phyloP scores from a whole-genome alignment of 2,888 invertebrate species.

The Tenthredo amoena region DNA sequence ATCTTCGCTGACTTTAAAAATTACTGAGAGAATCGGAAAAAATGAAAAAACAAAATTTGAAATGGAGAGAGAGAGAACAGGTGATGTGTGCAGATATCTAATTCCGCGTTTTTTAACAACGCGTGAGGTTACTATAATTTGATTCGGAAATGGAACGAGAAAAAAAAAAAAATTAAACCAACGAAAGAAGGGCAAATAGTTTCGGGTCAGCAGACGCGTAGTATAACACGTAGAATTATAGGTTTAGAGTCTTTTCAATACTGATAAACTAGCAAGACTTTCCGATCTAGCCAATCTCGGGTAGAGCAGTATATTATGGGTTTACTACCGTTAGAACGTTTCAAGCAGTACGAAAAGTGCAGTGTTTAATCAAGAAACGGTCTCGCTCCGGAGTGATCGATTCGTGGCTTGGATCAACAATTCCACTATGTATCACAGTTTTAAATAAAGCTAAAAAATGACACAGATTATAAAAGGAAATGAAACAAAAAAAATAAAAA shows the following conservation, averaged over 20 bases:
- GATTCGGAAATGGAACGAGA: neutral
- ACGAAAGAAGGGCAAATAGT: neutral
- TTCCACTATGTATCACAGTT: neutral
- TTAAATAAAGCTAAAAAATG: neutral
- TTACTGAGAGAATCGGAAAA: neutral
- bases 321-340: neutral
- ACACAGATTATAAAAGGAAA: neutral
- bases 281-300: neutral
- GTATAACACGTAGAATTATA: neutral
- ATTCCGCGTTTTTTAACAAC: neutral
- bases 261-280: neutral
- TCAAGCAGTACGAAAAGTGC: neutral
- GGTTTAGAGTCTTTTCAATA: neutral
- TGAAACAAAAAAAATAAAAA: neutral
- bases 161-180: neutral
- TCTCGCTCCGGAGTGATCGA: neutral
- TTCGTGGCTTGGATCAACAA: neutral
- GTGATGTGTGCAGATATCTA: neutral
- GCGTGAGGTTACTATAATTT: neutral
- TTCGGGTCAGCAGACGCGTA: neutral
- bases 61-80: neutral
- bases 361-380: neutral
- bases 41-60: neutral
- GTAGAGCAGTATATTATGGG: neutral
- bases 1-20: conserved; percentile 3